Conservation (phyloP, 2,113 vertebrate species). For the Zosterops hypoxanthus region DNA sequence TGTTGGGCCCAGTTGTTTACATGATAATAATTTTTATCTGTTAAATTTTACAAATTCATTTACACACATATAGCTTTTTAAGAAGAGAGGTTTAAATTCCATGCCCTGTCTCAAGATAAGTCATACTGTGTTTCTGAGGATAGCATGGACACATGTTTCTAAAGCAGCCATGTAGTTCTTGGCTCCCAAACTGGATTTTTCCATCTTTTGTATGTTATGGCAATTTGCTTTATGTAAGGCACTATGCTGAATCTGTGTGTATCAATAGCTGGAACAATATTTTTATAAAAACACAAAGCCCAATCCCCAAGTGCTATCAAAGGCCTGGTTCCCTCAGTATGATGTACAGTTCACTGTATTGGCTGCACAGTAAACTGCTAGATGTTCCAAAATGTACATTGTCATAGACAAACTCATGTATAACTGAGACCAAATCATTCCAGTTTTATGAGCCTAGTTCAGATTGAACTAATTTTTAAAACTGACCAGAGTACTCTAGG, state of each 20-base stretch:
- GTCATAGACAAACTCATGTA: background rate
- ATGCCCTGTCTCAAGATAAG: background rate
- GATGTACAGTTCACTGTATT: background rate
- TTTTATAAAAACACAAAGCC: background rate
- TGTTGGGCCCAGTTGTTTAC: background rate
- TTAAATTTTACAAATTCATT: background rate
- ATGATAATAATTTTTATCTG: fast-evolving
- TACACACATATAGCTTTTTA: background rate
- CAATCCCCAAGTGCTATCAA: background rate
- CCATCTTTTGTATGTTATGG: background rate
- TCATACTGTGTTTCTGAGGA: background rate
- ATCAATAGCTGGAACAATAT: background rate
- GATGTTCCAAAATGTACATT: background rate
- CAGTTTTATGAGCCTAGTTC: background rate
- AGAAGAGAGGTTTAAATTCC: background rate
- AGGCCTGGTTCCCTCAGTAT: background rate
- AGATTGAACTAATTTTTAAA: background rate
- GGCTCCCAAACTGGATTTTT: background rate
- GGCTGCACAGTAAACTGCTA: background rate
- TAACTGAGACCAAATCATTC: background rate
- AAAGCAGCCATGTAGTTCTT: background rate
- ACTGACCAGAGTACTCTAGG: background rate
- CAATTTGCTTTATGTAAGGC: background rate
- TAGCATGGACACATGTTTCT: background rate
- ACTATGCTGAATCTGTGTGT: background rate